Evolutionary conservation across 2,888 invertebrate species (phyloP).

Genomic region (Sicus ferrugineus): DNA sequence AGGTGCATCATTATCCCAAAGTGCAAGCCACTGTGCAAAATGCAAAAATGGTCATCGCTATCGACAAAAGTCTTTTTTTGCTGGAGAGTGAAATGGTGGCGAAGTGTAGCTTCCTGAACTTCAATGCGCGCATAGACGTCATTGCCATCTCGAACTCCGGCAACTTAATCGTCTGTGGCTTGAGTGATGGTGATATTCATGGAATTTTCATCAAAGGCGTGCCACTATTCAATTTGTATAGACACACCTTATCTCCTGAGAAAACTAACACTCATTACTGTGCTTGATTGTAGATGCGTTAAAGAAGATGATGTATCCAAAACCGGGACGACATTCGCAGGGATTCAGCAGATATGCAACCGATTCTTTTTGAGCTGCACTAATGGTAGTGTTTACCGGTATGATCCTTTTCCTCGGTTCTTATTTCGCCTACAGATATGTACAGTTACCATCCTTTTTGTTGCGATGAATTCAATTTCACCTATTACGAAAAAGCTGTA

Average conservation of each 20-base stretch:
- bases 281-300: constrained; percentile 40
- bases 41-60: constrained; percentile 58
- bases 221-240: constrained; percentile 54
- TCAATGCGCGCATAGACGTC: constrained; percentile 56
- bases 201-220: constrained; percentile 60
- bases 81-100: constrained; percentile 60
- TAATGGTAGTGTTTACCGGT: constrained; percentile 61
- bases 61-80: constrained; percentile 58
- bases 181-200: constrained; percentile 60
- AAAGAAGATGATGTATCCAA: constrained; percentile 54
- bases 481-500: no score
- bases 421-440: no score
- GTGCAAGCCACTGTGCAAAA: constrained; percentile 57
- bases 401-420: no score
- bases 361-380: constrained; percentile 55
- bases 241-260: constrained; percentile 36
- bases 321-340: constrained; percentile 50
- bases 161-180: constrained; percentile 59
- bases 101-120: constrained; percentile 58
- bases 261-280: neutral
- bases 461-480: no score
- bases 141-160: constrained; percentile 58
- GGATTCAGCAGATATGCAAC: constrained; percentile 51
- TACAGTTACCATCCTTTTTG: no score
- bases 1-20: constrained; percentile 57